Evolutionary conservation across 2,113 vertebrate species (phyloP), one percentile per base, ranked within the genome.

Genomic region (Andinoacara biseriatus): DNA sequence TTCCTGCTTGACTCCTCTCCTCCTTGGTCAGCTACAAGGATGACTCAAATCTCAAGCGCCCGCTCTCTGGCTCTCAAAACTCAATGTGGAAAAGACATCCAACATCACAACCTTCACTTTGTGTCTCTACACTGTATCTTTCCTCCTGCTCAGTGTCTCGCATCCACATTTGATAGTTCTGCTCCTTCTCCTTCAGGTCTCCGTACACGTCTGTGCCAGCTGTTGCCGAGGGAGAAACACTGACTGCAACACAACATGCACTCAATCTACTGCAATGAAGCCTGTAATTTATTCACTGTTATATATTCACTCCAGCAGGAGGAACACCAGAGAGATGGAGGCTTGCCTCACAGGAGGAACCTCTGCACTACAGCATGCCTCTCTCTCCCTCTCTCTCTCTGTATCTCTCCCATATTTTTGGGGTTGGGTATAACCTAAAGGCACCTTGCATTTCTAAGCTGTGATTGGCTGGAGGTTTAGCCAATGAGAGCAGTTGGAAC

Each of bases 371-470:
- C 83, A 88, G 92, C 90, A 82, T 78, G 86, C 81, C 82, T 88
- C 75, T 33, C 79, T 76, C 74, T 52, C 83, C 82, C 79, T 15
- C 82, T 43, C 76, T 72, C 60, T 31, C 86, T 52, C n/a, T 57
- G 40, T 69, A 43, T 72, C 65, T 72, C 67, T 0, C 52, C 74
- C 81, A 87, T 91, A 94, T 96, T 96, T 95, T 95, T 95, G 91
- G 94, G 96, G 93, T 93, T 96, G 95, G 94, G 93, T 95, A 95
- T 95, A 96, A 95, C 94, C 94, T 96, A 96, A 96, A 96, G 95
- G 95, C 96, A 96, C 96, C 95, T 96, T 96, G 95, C 93, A 91
- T 95, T 92, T 87, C 94, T 87, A 78, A 3, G 75, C 89, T 57
- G 54, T 76, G 92, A 96, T 96, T 95, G 95, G 96, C 94, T 69